Base-by-base conservation (phyloP, 2,797 vertebrate species). In the Delichon dasypus region DNA sequence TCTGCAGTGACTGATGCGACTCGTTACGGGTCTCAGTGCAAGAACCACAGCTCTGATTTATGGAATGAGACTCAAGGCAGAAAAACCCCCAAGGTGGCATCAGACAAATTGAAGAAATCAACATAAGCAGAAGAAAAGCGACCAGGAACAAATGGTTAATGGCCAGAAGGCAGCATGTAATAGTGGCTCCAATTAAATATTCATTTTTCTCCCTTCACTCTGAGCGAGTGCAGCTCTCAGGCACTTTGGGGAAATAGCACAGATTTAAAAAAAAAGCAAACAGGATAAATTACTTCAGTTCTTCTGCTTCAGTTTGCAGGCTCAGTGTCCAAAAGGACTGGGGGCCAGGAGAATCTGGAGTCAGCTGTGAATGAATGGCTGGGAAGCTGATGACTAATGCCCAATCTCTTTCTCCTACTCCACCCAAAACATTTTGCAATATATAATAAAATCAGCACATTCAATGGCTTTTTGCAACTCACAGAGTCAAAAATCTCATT, bases 161-260 rank as follows among this genome's bases (percentile, higher is more conserved):
- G 70, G 79, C 38, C 65, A 93, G 79, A 17, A 54, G 79, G 58
- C 20, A 74, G 82, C 42, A 16, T 11, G 8, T 15, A 84, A 92
- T 12, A 75, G 79, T 9, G 78, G 44, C 71, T 91, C 65, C 72
- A 91, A 94, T 96, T 81, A 96, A 94, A 96, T 88, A 95, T 88
- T 92, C 57, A 93, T 95, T 93, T 92, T 80, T 86, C 91, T 92
- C 91, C 73, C 95, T 92, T 73, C 73, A 8, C 38, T 84, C 77
- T 25, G 64, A 90, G 48, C 1, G 11, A 91, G 58, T 27, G 73
- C 72, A 53, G 91, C 78, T 92, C 83, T 80, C 82, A 74, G 89
- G 82, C 89, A 61, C 89, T 87, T 61, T 8, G 30, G 89, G 87
- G 78, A 85, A 85, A 95, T 2, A 60, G 54, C 85, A 75, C 15